A percentile compares a stretch with the other conserved stretches of the same genome.
Evolutionary conservation across 2,113 vertebrate genomes (phyloP).

Genomic region (Zosterops borbonicus): DNA sequence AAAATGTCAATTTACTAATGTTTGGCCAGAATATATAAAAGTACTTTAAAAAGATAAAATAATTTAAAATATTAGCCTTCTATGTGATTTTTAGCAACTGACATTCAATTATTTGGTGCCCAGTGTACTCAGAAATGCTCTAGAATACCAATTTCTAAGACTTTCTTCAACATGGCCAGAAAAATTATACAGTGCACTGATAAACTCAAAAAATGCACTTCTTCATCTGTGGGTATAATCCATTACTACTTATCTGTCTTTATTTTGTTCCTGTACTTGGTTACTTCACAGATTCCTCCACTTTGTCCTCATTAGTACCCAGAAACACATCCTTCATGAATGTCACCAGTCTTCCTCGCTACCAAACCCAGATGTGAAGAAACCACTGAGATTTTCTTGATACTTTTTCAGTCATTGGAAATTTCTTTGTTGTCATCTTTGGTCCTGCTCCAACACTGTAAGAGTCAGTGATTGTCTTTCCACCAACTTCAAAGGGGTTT

Average conservation of each 20-base stretch:
- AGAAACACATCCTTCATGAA: slow-evolving; percentile 32
- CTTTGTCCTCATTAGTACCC: slow-evolving; percentile 45
- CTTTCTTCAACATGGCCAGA: not conserved
- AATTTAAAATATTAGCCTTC: not conserved
- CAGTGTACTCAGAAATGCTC: not conserved
- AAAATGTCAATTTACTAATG: not conserved
- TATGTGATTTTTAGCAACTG: not conserved
- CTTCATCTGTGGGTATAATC: not conserved
- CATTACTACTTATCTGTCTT: not conserved
- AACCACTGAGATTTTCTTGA: slow-evolving; percentile 48
- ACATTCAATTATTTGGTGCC: not conserved
- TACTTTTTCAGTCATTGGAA: slow-evolving; percentile 27
- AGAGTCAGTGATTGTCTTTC: not conserved
- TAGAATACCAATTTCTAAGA: not conserved
- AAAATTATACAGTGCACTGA: not conserved
- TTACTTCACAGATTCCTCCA: slow-evolving; percentile 40
- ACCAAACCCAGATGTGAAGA: slow-evolving; percentile 59
- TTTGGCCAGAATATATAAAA: not conserved
- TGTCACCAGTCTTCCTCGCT: not conserved
- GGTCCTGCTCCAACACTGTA: not conserved
- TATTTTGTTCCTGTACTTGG: slow-evolving; percentile 18
- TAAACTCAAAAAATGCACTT: not conserved
- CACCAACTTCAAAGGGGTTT: slow-evolving; percentile 13
- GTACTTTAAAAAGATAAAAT: not conserved
- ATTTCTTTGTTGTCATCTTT: slow-evolving; percentile 50